phyloP scores from a whole-genome alignment of 2,888 invertebrate species.

The Megastigmus dorsalis region DNA sequence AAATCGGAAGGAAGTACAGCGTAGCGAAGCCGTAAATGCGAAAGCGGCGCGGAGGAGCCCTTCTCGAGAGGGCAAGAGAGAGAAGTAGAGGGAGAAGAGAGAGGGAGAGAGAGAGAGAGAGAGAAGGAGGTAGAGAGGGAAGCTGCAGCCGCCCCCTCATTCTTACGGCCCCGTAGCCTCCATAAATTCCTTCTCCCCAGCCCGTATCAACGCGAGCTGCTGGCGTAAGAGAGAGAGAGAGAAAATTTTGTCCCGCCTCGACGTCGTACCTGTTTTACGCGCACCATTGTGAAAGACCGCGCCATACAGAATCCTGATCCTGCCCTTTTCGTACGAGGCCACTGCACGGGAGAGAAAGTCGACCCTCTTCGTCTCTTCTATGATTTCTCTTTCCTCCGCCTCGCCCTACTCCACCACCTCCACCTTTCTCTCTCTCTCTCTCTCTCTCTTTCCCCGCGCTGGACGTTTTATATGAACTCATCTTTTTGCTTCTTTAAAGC shows the following conservation, averaged over 20 bases:
- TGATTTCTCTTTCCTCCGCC: conserved; percentile 37
- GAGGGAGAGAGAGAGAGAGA: not conserved
- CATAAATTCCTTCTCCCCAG: conserved; percentile 63
- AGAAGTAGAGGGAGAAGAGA: not conserved
- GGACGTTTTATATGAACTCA: conserved; percentile 25
- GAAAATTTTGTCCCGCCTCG: conserved; percentile 54
- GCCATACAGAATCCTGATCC: conserved; percentile 50
- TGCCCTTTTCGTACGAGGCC: conserved; percentile 7
- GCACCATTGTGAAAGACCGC: conserved; percentile 57
- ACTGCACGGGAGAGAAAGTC: too few relatives aligned
- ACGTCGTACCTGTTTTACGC: conserved; percentile 62
- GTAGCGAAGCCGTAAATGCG: conserved; percentile 63
- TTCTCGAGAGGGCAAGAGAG: not conserved
- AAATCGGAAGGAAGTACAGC: conserved; percentile 62
- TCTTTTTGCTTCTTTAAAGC: conserved; percentile 13
- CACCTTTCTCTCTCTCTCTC: conserved; percentile 7
- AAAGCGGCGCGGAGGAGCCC: conserved; percentile 12
- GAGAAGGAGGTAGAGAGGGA: not conserved
- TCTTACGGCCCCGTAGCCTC: conserved; percentile 61
- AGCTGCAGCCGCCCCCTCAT: conserved; percentile 55
- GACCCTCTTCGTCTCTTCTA: conserved; percentile 15
- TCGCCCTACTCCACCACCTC: not conserved
- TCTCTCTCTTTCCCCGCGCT: conserved; percentile 42
- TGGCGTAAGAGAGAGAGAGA: too few relatives aligned
- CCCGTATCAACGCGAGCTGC: conserved; percentile 63